These are phyloP conservation scores for Coenobita brevimanus DNA, from an alignment of 1,140 invertebrate species.

Conservation along the genomic window DNA sequence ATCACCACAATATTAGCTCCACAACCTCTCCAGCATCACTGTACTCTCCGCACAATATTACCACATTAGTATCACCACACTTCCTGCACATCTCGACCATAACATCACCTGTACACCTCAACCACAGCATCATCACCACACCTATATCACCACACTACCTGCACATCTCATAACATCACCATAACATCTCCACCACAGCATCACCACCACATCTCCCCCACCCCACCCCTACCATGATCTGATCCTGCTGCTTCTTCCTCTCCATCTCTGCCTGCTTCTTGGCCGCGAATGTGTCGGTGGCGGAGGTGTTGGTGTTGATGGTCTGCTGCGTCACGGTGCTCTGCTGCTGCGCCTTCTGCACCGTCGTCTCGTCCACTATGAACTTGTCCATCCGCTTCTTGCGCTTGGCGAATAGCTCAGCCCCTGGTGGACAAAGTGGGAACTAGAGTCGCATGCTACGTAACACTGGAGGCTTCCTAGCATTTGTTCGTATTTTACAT, in stretches of 20 bases:
- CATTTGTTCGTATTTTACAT: too few relatives aligned
- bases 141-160: neutral
- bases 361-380: constrained; percentile 85
- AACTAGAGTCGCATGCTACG: neutral
- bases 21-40: neutral
- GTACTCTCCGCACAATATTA: too few relatives aligned
- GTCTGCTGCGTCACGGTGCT: constrained; percentile 71
- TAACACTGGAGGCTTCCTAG: too few relatives aligned
- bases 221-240: constrained; percentile 57
- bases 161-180: neutral
- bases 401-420: constrained; percentile 89
- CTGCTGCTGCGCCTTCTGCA: constrained; percentile 72
- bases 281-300: constrained; percentile 47
- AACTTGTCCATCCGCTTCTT: constrained; percentile 90
- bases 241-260: constrained; percentile 59
- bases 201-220: constrained; percentile 11
- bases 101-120: neutral
- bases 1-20: neutral
- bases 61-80: too few relatives aligned
- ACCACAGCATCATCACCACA: neutral
- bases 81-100: too few relatives aligned
- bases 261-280: constrained; percentile 59
- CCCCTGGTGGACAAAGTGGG: constrained; percentile 77
- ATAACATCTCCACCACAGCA: neutral
- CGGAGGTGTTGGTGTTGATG: constrained; percentile 69